Conservation (phyloP, 92 coral and sea anemone species). For the Heliopora coerulea region DNA sequence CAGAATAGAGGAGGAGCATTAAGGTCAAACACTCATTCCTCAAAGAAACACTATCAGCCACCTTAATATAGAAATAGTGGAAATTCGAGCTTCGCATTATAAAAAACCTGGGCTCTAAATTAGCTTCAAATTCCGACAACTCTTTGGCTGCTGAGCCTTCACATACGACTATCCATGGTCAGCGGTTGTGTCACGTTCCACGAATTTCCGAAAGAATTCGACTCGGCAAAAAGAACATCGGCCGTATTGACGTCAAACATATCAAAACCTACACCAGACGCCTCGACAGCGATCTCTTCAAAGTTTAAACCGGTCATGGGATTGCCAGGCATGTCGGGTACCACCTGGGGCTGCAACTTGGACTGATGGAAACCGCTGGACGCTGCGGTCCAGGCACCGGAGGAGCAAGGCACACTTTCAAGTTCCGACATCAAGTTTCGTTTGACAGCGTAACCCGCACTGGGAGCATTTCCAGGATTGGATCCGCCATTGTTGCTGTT, state of each 20-base stretch:
- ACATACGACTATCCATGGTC: slow-evolving; percentile 35
- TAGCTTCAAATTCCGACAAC: no score
- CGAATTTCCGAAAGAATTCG: slow-evolving; percentile 3
- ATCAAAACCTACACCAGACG: slow-evolving; percentile 5
- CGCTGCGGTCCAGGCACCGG: slow-evolving; percentile 2
- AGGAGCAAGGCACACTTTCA: slow-evolving; percentile 15
- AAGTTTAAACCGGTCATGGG: slow-evolving; percentile 34
- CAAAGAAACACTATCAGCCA: no score
- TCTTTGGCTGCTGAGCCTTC: no score
- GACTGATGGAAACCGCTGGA: slow-evolving; percentile 24
- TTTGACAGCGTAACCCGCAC: slow-evolving; percentile 71
- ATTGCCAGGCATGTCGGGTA: slow-evolving; percentile 1
- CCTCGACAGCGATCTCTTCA: slow-evolving; percentile 30
- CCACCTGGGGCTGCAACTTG: not conserved
- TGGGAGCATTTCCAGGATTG: no score
- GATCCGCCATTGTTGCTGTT: slow-evolving; percentile 82
- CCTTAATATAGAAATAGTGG: no score
- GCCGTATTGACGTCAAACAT: not conserved
- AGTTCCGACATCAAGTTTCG: slow-evolving; percentile 72
- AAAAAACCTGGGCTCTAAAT: no score
- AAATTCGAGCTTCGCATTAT: no score
- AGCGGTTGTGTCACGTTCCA: slow-evolving; percentile 40
- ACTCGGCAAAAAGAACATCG: slow-evolving; percentile 21
- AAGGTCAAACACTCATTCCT: no score
- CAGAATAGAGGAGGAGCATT: no score